Percentiles rank a stretch among this genome's conserved stretches.
Conservation (phyloP, 2,888 invertebrate genomes). For the Stenodema calcarata region DNA sequence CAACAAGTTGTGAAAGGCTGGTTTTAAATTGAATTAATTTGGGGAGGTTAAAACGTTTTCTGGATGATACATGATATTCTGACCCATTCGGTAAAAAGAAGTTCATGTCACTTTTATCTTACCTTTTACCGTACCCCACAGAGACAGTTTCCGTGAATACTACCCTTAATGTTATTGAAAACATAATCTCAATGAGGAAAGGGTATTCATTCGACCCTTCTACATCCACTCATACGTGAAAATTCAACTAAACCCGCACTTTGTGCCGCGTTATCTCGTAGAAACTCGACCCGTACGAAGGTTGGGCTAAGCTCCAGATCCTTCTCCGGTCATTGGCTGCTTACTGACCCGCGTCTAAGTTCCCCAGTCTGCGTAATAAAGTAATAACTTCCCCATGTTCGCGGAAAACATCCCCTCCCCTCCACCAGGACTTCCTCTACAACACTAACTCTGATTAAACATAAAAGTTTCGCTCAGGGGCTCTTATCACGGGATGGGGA, state of each 20-base stretch:
- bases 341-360: constrained; percentile 31
- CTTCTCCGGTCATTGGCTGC: constrained; percentile 37
- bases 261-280: neutral
- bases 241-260: neutral
- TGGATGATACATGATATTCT: too few relatives aligned
- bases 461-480: constrained; percentile 34
- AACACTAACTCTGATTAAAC: constrained; percentile 39
- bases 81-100: too few relatives aligned
- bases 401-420: neutral
- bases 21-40: too few relatives aligned
- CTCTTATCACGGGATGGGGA: constrained; percentile 12
- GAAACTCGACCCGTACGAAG: neutral
- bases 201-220: neutral
- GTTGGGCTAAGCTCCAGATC: neutral
- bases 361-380: constrained; percentile 36
- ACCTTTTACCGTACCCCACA: too few relatives aligned
- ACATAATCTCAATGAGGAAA: neutral
- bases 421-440: neutral
- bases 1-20: too few relatives aligned
- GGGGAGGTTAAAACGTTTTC: too few relatives aligned
- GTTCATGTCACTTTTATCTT: too few relatives aligned
- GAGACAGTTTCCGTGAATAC: too few relatives aligned
- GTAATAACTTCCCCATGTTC: constrained; percentile 40
- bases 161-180: too few relatives aligned
- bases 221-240: neutral